Base-by-base conservation (phyloP, 1,140 invertebrate genomes). In the Elymnias hypermnestra region DNA sequence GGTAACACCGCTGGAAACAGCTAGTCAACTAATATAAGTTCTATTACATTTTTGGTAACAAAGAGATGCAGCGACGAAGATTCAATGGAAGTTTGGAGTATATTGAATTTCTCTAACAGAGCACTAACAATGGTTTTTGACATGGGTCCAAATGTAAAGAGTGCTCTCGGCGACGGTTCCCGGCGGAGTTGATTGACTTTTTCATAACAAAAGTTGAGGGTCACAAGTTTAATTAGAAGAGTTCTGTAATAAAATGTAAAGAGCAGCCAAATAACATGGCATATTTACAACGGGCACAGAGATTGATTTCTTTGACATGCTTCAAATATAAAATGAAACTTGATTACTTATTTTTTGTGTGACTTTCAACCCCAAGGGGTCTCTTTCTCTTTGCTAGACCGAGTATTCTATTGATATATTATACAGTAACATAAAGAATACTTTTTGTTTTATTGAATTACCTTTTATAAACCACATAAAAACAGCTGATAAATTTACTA, bases 91-190 rank as follows among this genome's bases (percentile, higher is more conserved):
- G 61, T 64, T 56, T 43, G 14, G 41, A 44, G 47, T 46, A 53
- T 69, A 69, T 69, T 67, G 57, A 63, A 63, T 71, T 62, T 57
- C 52, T 44, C 51, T 51, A 50, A 57, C 55, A 54, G 59, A 52
- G 44, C 21, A 36, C 44, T 54, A 62, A 72, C 69, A 75, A 72
- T 64, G 60, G 42, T 50, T 48, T n/a, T 52, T 72, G 71, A 74
- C 54, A 29, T 65, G 58, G 62, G 52, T 60, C 54, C 42, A 48
- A 60, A 63, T 53, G 54, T 44, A 51, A n/a, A 48, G 52, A 62
- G 50, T 47, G 42, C 50, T 59, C 29, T 33, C 29, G 29, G 13
- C 29, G 29, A 15, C 39, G 29, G 48, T 37, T 31, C 53, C 51
- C 45, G 29, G 36, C 26, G 31, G 51, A 31, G 40, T 46, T 70